These are phyloP conservation scores for Euwallacea fornicatus DNA, from an alignment of 1,140 invertebrate genomes.

Conservation along the genomic window DNA sequence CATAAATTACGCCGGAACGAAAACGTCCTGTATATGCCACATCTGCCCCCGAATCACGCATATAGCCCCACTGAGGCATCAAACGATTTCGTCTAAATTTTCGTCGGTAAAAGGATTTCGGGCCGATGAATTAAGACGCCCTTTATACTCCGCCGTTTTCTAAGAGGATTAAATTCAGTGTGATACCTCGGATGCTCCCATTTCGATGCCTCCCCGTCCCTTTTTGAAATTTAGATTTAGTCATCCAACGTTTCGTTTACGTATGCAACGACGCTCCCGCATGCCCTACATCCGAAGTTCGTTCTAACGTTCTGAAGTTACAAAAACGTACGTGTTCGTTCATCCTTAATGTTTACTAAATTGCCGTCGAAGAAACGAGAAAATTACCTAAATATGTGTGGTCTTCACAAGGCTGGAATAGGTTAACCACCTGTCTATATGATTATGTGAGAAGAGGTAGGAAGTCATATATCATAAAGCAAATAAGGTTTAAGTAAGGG, in stretches of 20 bases:
- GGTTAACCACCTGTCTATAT: slow-evolving; percentile 22
- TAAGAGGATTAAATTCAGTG: slow-evolving; percentile 40
- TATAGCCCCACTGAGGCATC: background rate
- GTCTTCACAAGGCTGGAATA: slow-evolving; percentile 21
- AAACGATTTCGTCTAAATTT: slow-evolving; percentile 30
- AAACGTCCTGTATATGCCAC: background rate
- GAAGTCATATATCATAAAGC: slow-evolving; percentile 29
- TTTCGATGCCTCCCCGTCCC: slow-evolving; percentile 26
- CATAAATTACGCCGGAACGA: background rate
- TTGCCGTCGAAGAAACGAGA: background rate
- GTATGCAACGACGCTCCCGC: too few relatives aligned
- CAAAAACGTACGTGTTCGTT: background rate
- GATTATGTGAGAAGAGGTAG: slow-evolving; percentile 27
- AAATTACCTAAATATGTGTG: slow-evolving; percentile 28
- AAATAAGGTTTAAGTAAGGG: slow-evolving; percentile 22
- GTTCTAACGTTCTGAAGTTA: too few relatives aligned
- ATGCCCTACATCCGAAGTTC: background rate
- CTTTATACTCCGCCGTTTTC: slow-evolving; percentile 20
- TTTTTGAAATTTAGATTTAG: slow-evolving; percentile 7
- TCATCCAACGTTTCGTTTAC: background rate
- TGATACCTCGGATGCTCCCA: slow-evolving; percentile 36
- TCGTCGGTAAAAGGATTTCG: slow-evolving; percentile 28
- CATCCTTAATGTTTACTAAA: background rate
- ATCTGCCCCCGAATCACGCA: slow-evolving; percentile 16
- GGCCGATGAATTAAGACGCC: slow-evolving; percentile 32